These are phyloP conservation scores for Tetanocera ferruginea DNA, from an alignment of 2,888 invertebrate genomes.

Conservation along the genomic window DNA sequence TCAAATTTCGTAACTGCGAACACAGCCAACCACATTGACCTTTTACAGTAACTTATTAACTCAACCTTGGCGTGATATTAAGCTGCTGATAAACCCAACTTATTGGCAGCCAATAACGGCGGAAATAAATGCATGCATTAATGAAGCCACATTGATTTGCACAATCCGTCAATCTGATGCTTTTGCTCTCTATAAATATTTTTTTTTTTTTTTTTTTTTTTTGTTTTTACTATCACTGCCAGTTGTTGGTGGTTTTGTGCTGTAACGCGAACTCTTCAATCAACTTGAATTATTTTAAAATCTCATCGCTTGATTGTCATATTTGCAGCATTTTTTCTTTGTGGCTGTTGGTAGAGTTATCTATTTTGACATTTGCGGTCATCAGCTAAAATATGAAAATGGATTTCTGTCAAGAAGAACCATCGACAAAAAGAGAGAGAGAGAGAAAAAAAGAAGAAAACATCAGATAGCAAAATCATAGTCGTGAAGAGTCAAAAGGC, in stretches of 20 bases:
- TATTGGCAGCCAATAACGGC: too few species aligned
- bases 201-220: background rate
- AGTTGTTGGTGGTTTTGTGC: background rate
- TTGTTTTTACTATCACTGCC: conserved; percentile 1
- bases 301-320: background rate
- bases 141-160: background rate
- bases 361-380: conserved; percentile 29
- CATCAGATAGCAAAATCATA: too few species aligned
- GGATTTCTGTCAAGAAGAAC: background rate
- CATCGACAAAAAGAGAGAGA: background rate
- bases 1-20: too few species aligned
- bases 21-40: too few species aligned
- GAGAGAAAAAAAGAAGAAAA: background rate
- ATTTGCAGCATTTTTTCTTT: background rate
- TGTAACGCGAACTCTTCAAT: background rate
- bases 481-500: too few species aligned
- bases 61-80: too few species aligned
- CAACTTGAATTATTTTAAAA: background rate
- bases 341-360: background rate
- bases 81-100: too few species aligned
- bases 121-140: too few species aligned
- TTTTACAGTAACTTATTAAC: too few species aligned
- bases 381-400: conserved; percentile 16
- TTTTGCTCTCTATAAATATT: background rate
- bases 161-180: background rate